Conservation (phyloP, 2,888 invertebrate species). For the Drosophila pegasa region DNA sequence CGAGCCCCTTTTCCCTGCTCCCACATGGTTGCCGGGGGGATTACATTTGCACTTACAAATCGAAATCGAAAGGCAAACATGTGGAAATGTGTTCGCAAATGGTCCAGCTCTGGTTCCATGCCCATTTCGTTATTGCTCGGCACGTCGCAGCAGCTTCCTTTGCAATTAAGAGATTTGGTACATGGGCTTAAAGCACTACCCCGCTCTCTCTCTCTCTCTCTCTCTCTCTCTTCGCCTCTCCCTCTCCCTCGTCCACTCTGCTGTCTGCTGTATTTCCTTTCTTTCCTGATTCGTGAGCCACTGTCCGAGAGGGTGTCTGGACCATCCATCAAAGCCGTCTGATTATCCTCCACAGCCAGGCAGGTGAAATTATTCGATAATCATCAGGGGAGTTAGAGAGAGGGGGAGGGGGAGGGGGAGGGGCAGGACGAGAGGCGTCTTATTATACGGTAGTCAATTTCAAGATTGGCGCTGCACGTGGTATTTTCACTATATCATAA, state of each 20-base stretch:
- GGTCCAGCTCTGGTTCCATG: constrained; percentile 25
- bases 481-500: constrained; percentile 49
- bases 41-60: constrained; percentile 31
- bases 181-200: constrained; percentile 16
- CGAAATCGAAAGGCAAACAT: constrained; percentile 8
- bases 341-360: constrained; percentile 33
- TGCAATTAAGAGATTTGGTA: constrained; percentile 58
- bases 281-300: constrained; percentile 36
- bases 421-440: constrained; percentile 22
- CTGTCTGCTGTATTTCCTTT: constrained; percentile 43
- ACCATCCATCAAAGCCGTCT: constrained; percentile 57
- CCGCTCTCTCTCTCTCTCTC: neutral
- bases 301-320: constrained; percentile 25
- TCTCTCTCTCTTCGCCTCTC: too few species aligned
- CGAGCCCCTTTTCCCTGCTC: neutral
- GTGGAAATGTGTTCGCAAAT: constrained; percentile 27
- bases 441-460: constrained; percentile 62
- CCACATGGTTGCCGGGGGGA: constrained; percentile 1
- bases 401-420: neutral
- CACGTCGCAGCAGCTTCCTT: constrained; percentile 64
- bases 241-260: neutral
- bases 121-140: constrained; percentile 37
- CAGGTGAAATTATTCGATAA: constrained; percentile 63
- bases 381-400: constrained; percentile 61
- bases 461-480: constrained; percentile 59